Evolutionary conservation across 2,888 invertebrate genomes (phyloP).

Genomic region (Drosophila peninsularis): DNA sequence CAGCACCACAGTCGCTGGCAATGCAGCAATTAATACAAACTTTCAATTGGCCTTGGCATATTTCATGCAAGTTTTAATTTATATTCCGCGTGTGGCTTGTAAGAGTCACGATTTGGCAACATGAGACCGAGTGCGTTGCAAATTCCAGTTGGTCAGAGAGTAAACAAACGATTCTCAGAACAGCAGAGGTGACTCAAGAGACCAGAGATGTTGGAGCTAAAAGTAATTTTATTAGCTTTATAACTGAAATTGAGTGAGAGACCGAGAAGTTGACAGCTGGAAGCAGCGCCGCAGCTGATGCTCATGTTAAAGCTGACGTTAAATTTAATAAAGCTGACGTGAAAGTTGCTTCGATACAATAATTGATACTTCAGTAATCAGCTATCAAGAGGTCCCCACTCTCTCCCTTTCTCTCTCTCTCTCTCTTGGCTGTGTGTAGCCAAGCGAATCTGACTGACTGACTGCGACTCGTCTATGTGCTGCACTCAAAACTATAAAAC

Average conservation of each 20-base stretch:
- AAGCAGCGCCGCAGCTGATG: background rate
- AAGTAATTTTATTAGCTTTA: constrained; percentile 17
- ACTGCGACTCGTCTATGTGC: background rate
- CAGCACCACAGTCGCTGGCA: background rate
- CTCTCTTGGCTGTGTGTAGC: background rate
- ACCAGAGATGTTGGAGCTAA: background rate
- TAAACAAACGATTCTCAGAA: background rate
- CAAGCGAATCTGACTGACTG: constrained; percentile 3
- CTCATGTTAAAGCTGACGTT: constrained; percentile 15
- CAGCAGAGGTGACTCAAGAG: background rate
- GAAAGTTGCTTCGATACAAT: constrained; percentile 39
- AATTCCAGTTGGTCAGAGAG: constrained; percentile 2
- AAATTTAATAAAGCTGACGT: constrained; percentile 38
- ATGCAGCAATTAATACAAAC: constrained; percentile 29
- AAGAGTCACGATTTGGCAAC: constrained; percentile 12
- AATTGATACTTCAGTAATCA: constrained; percentile 62
- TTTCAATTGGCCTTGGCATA: constrained; percentile 25
- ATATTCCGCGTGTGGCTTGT: constrained; percentile 13
- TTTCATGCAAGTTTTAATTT: constrained; percentile 24
- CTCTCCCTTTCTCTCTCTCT: background rate
- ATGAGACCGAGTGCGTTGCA: constrained; percentile 6
- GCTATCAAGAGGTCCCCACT: background rate
- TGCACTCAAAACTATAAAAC: constrained; percentile 6
- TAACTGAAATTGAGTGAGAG: constrained; percentile 44
- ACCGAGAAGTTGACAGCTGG: background rate